phyloP scores from a whole-genome alignment of 2,113 vertebrate genomes.

The Catagonus wagneri region DNA sequence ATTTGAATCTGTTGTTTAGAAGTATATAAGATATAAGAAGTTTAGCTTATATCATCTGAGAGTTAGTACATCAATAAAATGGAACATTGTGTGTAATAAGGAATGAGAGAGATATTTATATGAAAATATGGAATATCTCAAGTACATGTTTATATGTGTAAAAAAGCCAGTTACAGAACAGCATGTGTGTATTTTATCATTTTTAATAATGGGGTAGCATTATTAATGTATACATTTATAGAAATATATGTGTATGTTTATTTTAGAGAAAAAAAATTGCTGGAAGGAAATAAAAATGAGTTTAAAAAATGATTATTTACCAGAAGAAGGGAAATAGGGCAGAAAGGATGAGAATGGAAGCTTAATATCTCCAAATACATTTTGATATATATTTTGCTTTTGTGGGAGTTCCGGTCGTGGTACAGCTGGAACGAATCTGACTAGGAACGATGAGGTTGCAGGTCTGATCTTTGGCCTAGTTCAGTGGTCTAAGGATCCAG shows the following conservation, averaged over 20 bases:
- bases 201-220: background rate
- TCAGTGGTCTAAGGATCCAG: no score
- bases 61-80: background rate
- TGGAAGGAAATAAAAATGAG: background rate
- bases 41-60: background rate
- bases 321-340: background rate
- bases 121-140: background rate
- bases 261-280: background rate
- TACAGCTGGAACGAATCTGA: no score
- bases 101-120: background rate
- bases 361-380: background rate
- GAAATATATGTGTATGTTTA: background rate
- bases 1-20: background rate
- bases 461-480: no score
- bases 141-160: background rate
- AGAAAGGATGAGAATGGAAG: background rate
- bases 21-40: background rate
- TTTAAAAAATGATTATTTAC: background rate
- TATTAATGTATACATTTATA: background rate
- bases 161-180: background rate
- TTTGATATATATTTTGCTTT: background rate
- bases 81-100: background rate
- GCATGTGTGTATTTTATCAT: background rate
- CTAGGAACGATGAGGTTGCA: no score
- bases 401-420: no score